These are phyloP conservation scores for Zoroaster sp. DNA, from an alignment of 53 echinoderm and acorn worm genomes.

Conservation along the genomic window DNA sequence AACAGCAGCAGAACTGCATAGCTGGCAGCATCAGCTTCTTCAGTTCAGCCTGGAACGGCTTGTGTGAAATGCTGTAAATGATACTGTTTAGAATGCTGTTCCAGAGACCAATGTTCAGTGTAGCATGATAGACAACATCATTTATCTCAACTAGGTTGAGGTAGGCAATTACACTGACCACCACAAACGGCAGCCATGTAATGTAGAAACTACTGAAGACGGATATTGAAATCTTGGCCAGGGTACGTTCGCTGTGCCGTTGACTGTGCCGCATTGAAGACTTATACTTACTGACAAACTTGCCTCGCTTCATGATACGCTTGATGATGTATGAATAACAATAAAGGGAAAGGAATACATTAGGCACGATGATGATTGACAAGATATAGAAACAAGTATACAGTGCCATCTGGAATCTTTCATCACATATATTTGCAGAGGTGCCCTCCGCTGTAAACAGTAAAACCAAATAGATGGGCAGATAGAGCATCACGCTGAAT, in stretches of 20 bases:
- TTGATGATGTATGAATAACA: conserved; percentile 69
- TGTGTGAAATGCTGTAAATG: conserved; percentile 81
- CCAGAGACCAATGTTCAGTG: conserved; percentile 68
- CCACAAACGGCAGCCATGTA: conserved; percentile 79
- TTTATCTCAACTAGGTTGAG: conserved; percentile 4
- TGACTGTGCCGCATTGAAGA: not conserved
- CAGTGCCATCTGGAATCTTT: not conserved
- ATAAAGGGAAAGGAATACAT: conserved; percentile 68
- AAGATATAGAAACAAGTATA: conserved; percentile 19
- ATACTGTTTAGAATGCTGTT: conserved; percentile 82
- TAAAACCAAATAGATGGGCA: not conserved
- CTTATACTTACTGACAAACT: conserved; percentile 12
- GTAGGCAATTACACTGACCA: conserved; percentile 53
- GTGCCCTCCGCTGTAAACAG: not conserved
- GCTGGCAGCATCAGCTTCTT: conserved; percentile 28
- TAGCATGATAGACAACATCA: conserved; percentile 11
- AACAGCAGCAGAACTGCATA: conserved; percentile 43
- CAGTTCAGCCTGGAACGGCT: conserved; percentile 64
- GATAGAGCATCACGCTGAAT: not conserved
- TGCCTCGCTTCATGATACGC: conserved; percentile 25
- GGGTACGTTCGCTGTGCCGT: conserved; percentile 18
- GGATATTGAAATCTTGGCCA: conserved; percentile 82
- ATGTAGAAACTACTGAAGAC: conserved; percentile 84
- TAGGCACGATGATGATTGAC: conserved; percentile 62
- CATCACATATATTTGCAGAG: not conserved